Conservation (phyloP, 2,797 vertebrate genomes). For the Melanotaenia nigrans region DNA sequence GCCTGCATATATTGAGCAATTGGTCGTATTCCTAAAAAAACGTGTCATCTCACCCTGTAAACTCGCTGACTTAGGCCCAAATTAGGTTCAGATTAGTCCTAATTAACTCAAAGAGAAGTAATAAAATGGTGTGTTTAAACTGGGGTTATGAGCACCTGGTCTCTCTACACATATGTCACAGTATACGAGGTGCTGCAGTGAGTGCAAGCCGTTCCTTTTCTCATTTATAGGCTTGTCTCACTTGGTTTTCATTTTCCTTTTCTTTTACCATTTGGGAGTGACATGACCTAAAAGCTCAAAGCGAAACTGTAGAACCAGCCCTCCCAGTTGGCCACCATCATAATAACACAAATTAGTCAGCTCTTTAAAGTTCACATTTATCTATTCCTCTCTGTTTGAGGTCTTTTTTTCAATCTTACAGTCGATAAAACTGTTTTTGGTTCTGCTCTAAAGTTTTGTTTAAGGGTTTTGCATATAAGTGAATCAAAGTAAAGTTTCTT, state of each 20-base stretch:
- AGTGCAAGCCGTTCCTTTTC: constrained; percentile 26
- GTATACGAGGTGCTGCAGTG: constrained; percentile 27
- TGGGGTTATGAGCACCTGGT: constrained; percentile 21
- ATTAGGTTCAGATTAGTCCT: constrained; percentile 42
- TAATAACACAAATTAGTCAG: constrained; percentile 25
- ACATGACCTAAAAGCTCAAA: constrained; percentile 62
- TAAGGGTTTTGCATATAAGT: not conserved
- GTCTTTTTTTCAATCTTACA: not conserved
- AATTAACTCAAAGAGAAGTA: constrained; percentile 41
- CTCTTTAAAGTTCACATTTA: not conserved
- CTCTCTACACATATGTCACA: not conserved
- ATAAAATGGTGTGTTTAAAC: constrained; percentile 36
- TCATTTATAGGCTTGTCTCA: constrained; percentile 15
- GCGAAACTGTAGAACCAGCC: constrained; percentile 66
- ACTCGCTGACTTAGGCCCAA: constrained; percentile 24
- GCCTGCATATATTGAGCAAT: not conserved
- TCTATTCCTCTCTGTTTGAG: not conserved
- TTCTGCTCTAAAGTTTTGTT: not conserved
- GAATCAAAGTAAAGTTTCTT: constrained; percentile 11
- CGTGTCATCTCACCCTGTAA: constrained; percentile 29
- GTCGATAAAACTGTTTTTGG: not conserved
- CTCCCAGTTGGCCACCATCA: constrained; percentile 56
- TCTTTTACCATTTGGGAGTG: constrained; percentile 48
- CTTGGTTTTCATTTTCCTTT: constrained; percentile 44
- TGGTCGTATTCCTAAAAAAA: constrained; percentile 6